Evolutionary conservation across 2,113 vertebrate species (phyloP).

Genomic region (Meriones unguiculatus): DNA sequence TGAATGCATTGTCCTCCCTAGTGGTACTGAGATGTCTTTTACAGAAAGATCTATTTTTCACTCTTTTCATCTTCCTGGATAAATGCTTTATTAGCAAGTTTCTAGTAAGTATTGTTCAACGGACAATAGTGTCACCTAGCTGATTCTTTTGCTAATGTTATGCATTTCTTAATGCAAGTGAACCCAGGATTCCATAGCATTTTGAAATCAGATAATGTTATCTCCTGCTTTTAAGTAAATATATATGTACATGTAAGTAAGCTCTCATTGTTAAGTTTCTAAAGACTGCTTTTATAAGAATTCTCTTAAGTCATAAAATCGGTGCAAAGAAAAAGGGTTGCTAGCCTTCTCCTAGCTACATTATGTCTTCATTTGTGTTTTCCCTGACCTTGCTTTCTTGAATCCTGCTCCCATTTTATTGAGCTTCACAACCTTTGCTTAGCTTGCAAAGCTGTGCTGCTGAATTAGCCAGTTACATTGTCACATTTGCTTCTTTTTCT

Average conservation of each 20-base stretch:
- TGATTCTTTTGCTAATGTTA: neutral
- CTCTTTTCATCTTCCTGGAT: neutral
- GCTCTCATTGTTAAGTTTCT: neutral
- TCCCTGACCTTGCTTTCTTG: conserved; percentile 57
- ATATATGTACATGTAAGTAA: neutral
- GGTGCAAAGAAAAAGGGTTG: neutral
- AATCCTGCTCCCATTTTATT: conserved; percentile 25
- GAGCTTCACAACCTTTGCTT: conserved; percentile 59
- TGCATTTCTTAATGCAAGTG: neutral
- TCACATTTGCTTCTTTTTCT: conserved; percentile 45
- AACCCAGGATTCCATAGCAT: neutral
- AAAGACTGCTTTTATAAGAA: neutral
- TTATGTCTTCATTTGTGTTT: conserved; percentile 40
- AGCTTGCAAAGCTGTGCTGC: conserved; percentile 69
- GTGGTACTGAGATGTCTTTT: neutral
- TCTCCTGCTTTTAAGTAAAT: neutral
- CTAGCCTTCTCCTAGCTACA: neutral
- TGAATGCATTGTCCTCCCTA: neutral
- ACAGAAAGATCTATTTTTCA: neutral
- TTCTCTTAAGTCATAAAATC: neutral
- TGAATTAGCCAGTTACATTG: conserved; percentile 60
- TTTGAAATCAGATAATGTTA: neutral
- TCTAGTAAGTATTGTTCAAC: neutral
- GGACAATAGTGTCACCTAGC: neutral
- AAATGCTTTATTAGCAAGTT: neutral